A percentile compares a stretch with the other conserved stretches of the same genome.
These are phyloP conservation scores for Hypsopygia costalis DNA, from an alignment of 2,888 invertebrate genomes.

Conservation along the genomic window DNA sequence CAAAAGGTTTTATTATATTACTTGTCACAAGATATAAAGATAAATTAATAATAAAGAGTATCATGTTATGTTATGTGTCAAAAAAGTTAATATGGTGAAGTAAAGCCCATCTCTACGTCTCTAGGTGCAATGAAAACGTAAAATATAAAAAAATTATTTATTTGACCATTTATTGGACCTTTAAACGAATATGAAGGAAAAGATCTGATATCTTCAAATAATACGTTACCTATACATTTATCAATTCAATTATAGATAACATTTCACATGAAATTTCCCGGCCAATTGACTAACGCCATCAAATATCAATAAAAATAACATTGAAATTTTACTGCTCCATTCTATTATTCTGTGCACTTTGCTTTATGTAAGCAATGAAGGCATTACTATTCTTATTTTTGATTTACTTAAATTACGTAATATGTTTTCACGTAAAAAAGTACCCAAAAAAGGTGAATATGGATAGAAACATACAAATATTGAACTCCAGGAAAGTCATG, in stretches of 20 bases:
- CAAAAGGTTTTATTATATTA: too few relatives aligned
- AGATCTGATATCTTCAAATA: too few relatives aligned
- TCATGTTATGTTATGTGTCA: too few relatives aligned
- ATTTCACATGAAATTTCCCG: constrained; percentile 28
- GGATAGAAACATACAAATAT: constrained; percentile 30
- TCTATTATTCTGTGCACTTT: constrained; percentile 10
- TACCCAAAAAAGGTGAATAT: constrained; percentile 35
- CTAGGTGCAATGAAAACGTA: too few relatives aligned
- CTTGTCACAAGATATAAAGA: too few relatives aligned
- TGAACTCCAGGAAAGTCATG: constrained; percentile 38
- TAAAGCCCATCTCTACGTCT: too few relatives aligned
- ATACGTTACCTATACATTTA: too few relatives aligned
- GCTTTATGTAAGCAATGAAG: constrained; percentile 31
- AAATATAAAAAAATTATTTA: too few relatives aligned
- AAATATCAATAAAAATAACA: constrained; percentile 28
- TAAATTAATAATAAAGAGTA: too few relatives aligned
- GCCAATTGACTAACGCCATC: constrained; percentile 26
- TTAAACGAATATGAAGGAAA: too few relatives aligned
- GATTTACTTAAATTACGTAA: constrained; percentile 24
- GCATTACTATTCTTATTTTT: constrained; percentile 27
- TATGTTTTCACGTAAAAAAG: constrained; percentile 20
- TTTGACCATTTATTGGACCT: too few relatives aligned
- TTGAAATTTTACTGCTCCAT: constrained; percentile 21
- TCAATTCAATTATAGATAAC: background rate
- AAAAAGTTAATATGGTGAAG: too few relatives aligned